phyloP scores from a whole-genome alignment of 2,888 invertebrate genomes.

The Hypomecis punctinalis region DNA sequence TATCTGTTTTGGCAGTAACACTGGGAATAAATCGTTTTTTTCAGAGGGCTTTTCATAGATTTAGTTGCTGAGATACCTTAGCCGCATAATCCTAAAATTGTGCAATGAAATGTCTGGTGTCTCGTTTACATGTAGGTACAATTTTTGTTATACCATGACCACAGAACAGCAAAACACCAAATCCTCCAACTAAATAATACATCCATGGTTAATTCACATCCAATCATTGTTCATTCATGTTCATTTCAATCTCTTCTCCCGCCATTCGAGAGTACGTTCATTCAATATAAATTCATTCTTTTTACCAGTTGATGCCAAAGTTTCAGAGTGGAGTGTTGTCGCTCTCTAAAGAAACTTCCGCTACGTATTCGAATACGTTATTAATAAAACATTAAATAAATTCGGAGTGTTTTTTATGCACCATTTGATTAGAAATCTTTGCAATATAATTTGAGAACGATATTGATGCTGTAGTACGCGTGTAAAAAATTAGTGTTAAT shows the following conservation, averaged over 20 bases:
- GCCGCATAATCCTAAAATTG: too few relatives aligned
- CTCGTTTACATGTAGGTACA: too few relatives aligned
- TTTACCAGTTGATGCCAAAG: slow-evolving; percentile 31
- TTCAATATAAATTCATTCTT: slow-evolving; percentile 21
- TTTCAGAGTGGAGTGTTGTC: slow-evolving; percentile 18
- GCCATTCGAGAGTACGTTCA: slow-evolving; percentile 26
- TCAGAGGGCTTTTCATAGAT: too few relatives aligned
- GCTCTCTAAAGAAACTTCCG: slow-evolving; percentile 36
- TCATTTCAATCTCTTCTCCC: slow-evolving; percentile 25
- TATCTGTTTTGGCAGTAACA: too few relatives aligned
- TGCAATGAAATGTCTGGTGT: too few relatives aligned
- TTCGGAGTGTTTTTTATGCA: slow-evolving; percentile 8
- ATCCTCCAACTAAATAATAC: too few relatives aligned
- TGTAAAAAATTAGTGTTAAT: slow-evolving; percentile 44
- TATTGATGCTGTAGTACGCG: not conserved
- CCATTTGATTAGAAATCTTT: not conserved
- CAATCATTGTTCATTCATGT: not conserved
- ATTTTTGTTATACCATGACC: too few relatives aligned
- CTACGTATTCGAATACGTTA: slow-evolving; percentile 44
- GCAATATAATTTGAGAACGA: not conserved
- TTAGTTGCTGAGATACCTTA: too few relatives aligned
- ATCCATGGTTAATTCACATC: too few relatives aligned
- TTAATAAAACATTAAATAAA: not conserved
- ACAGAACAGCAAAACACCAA: too few relatives aligned
- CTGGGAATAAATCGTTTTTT: too few relatives aligned